Base-by-base conservation (phyloP, 2,113 vertebrate genomes). In the Actinemys pallida region DNA sequence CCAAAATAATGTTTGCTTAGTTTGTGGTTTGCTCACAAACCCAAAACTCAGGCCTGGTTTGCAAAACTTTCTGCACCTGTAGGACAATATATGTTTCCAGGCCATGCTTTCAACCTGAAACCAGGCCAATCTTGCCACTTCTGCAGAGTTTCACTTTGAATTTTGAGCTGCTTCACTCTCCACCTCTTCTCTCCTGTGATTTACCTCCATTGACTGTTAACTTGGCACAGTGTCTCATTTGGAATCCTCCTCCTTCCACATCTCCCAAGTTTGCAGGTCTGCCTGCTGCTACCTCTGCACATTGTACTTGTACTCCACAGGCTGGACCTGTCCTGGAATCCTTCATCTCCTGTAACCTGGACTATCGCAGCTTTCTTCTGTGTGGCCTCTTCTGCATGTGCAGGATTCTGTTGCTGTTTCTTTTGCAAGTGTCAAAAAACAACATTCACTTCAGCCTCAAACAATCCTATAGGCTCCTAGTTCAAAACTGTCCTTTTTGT, bases 1-100 rank as follows among this genome's bases (percentile, higher is more conserved):
- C 56, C 42, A 53, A 90, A 93, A 89, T 90, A 90, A 57, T 39
- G 17, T 80, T 89, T 91, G 80, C 25, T 93, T 96, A 59, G 39
- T 69, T 45, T 83, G 56, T 47, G 69, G n/a, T 75, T 94, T 94
- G 52, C 87, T 89, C 54, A 90, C 93, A 97, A 87, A 2, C 11
- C 54, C 52, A 42, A 31, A 84, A 84, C 24, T 53, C 39, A 52
- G 10, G 82, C 80, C 81, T 45, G 83, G 90, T 50, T 53, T 95
- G 29, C 75, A 93, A 93, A 96, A 84, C 8, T 93, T 93, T 85
- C 59, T 93, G 27, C 88, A 88, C 4, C 25, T 24, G 31, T 72
- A 52, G 69, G 83, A 25, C 13, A 25, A 76, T 84, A 69, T 17
- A 11, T 0, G 2, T 57, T 79, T 42, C n/a, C 81, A 49, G 27